Percentiles rank a stretch among this genome's conserved stretches.
Conservation (phyloP, 2,888 invertebrate genomes). For the Geophilus truncorum region DNA sequence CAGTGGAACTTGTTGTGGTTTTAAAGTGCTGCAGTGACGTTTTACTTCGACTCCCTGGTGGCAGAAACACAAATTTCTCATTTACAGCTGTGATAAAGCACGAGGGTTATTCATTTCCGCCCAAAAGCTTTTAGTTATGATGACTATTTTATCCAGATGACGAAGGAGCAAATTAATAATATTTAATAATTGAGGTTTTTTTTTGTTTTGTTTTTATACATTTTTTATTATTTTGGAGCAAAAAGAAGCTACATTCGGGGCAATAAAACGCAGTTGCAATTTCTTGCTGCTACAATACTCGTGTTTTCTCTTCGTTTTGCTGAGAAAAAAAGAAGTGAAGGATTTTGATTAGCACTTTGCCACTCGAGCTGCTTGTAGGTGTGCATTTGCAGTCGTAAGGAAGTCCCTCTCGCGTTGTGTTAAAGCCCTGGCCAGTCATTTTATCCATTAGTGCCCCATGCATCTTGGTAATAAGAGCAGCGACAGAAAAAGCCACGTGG, state of each 20-base stretch:
- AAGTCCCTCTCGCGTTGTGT: constrained; percentile 27
- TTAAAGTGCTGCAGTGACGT: too few species aligned
- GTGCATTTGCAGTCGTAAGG: constrained; percentile 27
- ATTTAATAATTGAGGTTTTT: too few species aligned
- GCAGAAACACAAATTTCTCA: too few species aligned
- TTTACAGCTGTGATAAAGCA: too few species aligned
- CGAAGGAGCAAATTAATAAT: too few species aligned
- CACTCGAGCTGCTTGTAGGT: constrained; percentile 25
- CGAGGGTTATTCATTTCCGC: too few species aligned
- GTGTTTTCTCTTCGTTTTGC: not conserved
- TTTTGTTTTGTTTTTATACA: not conserved
- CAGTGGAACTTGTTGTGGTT: too few species aligned
- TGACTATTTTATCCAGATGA: too few species aligned
- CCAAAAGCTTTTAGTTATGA: too few species aligned
- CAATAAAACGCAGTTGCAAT: not conserved
- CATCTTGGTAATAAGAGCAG: constrained; percentile 25
- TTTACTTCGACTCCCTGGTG: too few species aligned
- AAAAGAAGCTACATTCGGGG: not conserved
- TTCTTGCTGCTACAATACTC: not conserved
- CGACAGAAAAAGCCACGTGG: constrained; percentile 27
- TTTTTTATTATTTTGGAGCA: too few species aligned
- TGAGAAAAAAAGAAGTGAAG: constrained; percentile 6
- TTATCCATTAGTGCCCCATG: constrained; percentile 17
- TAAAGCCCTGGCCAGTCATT: constrained; percentile 27
- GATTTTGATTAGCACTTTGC: constrained; percentile 27